Base-by-base conservation (phyloP, 2,797 vertebrate species). In the Eulemur coronatus region DNA sequence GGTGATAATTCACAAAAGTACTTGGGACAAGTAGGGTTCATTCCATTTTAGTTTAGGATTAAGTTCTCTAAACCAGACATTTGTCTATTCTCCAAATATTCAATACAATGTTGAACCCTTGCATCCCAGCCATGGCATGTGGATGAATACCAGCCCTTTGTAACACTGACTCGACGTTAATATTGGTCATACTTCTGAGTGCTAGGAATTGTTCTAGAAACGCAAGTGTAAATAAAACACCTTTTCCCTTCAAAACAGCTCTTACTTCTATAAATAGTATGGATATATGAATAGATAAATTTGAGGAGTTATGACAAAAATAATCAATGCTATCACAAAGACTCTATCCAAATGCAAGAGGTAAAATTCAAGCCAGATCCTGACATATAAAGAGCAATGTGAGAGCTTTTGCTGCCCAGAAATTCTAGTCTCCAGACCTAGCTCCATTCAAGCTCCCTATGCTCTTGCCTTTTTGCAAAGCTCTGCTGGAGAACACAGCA, bases 91-190 rank as follows among this genome's bases (percentile, higher is more conserved):
- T 63, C 18, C n/a, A 78, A 73, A 82, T 20, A 22, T 10, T 10
- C 2, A 41, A n/a, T 55, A 63, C 8, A 72, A 38, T 7, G 5
- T 78, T 14, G 10, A 46, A 14, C 55, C 24, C n/a, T 41, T 26
- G n/a, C 1, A 7, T 24, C 20, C 0, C 11, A 11, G 7, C 1
- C 13, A 46, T 38, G 41, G 1, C 9, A 14, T 15, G 17, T 35
- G 10, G 9, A 78, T 20, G 5, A 57, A 72, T 0, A 13, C 11
- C 24, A 6, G 12, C 0, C 5, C 3, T n/a, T 65, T 15, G 1
- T n/a, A n/a, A n/a, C 76, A 78, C 11, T 17, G 26, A 24, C 24
- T 48, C 33, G 33, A 7, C 52, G 24, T 50, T n/a, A 15, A 55
- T 4, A 35, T 3, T 33, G 17, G 7, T n/a, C 48, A 24, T 20